Evolutionary conservation across 2,797 vertebrate genomes (phyloP).

Genomic region (Myiothlypis coronata): DNA sequence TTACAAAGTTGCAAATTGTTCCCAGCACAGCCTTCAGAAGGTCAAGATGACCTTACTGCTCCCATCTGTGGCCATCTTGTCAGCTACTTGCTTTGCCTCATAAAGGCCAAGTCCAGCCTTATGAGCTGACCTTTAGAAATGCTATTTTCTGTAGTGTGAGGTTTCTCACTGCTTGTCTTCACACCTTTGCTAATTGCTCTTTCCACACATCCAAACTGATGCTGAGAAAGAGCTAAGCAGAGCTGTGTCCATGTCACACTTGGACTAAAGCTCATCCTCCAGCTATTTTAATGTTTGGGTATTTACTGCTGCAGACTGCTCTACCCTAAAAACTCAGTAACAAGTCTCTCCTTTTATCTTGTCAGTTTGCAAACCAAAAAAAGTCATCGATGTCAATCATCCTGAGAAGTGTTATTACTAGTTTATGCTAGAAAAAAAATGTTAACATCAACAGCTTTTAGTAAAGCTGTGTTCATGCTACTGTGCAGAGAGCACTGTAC

Average conservation of each 20-base stretch:
- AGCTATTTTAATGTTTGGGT: background rate
- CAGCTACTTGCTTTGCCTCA: background rate
- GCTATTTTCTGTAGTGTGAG: background rate
- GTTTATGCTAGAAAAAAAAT: background rate
- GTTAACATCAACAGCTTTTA: background rate
- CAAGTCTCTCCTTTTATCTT: background rate
- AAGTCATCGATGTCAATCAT: accelerated
- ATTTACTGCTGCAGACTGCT: background rate
- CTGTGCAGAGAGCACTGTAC: background rate
- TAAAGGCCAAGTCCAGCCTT: background rate
- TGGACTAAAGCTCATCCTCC: background rate
- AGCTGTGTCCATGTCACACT: background rate
- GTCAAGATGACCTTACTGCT: background rate
- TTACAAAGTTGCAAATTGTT: background rate
- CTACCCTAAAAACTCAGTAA: background rate
- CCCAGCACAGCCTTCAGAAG: background rate
- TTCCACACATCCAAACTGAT: background rate
- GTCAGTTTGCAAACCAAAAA: background rate
- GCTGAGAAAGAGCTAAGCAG: background rate
- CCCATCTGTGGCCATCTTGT: background rate
- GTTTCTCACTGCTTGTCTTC: background rate
- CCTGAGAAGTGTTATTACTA: background rate
- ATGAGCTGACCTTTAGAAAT: background rate
- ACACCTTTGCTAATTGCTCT: background rate
- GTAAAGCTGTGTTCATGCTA: background rate